Evolutionary conservation across 2,888 invertebrate species (phyloP).

Genomic region (Lacanobia wlatinum): DNA sequence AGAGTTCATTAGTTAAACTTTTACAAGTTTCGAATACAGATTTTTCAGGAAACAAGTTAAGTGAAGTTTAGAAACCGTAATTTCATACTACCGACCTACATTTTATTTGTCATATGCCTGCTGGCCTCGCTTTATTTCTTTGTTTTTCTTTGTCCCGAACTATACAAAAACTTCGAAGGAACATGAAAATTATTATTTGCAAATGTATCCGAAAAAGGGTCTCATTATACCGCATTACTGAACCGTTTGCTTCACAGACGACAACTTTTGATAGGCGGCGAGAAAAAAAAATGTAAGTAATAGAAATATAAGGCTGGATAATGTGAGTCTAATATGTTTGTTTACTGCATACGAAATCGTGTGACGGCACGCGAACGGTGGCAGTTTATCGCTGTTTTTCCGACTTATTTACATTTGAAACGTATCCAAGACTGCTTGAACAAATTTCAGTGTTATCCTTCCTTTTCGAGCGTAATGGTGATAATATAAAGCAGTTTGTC

Average conservation of each 20-base stretch:
- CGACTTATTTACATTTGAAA: slow-evolving; percentile 76
- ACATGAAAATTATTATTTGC: slow-evolving; percentile 29
- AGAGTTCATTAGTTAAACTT: not conserved
- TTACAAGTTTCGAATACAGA: not conserved
- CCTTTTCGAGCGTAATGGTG: slow-evolving; percentile 63
- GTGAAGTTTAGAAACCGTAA: not conserved
- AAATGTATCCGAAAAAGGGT: slow-evolving; percentile 39
- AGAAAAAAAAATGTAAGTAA: slow-evolving; percentile 67
- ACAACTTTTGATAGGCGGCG: slow-evolving; percentile 64
- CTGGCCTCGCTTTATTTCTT: slow-evolving; percentile 21
- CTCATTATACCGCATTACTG: slow-evolving; percentile 52
- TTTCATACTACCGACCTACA: not conserved
- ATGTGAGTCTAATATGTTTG: slow-evolving; percentile 78
- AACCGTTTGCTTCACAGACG: slow-evolving; percentile 50
- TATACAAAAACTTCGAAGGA: slow-evolving; percentile 5
- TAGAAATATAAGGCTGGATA: slow-evolving; percentile 68
- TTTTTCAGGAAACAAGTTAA: not conserved
- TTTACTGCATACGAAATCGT: slow-evolving; percentile 76
- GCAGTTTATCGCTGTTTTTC: slow-evolving; percentile 76
- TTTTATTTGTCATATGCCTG: not conserved
- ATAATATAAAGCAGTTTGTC: slow-evolving; percentile 58
- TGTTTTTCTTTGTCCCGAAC: slow-evolving; percentile 42
- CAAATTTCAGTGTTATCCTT: slow-evolving; percentile 65
- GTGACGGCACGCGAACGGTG: slow-evolving; percentile 64
- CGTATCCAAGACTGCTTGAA: slow-evolving; percentile 66